These are phyloP conservation scores for Phyllotreta striolata DNA, from an alignment of 2,888 invertebrate species.

Conservation along the genomic window DNA sequence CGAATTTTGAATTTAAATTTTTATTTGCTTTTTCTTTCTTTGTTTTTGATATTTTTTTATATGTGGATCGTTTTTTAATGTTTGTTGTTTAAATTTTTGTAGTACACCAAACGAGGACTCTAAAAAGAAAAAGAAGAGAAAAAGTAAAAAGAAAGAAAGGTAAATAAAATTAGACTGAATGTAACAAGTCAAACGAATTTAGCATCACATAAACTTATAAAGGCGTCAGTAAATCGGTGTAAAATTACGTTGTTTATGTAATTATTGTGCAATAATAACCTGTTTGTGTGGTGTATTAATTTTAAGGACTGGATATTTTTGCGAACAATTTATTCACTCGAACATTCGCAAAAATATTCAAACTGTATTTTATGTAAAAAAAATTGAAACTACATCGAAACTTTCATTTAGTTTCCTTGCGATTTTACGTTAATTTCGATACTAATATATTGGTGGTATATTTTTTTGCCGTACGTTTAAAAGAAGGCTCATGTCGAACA, in stretches of 20 bases:
- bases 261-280: neutral
- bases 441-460: conserved; percentile 60
- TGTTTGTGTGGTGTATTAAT: conserved; percentile 29
- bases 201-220: conserved; percentile 28
- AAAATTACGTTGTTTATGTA: neutral
- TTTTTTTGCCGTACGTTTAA: conserved; percentile 60
- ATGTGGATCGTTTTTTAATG: conserved; percentile 13
- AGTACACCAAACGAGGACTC: conserved; percentile 77
- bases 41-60: too few relatives aligned
- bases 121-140: conserved; percentile 85
- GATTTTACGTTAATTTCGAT: conserved; percentile 35
- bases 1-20: neutral
- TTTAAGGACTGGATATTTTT: conserved; percentile 14
- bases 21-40: too few relatives aligned
- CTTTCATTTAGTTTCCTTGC: conserved; percentile 29
- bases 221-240: neutral
- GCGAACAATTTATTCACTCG: conserved; percentile 1
- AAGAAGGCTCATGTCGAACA: conserved; percentile 55
- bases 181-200: conserved; percentile 22
- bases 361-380: neutral
- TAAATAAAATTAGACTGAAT: conserved; percentile 59
- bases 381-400: neutral
- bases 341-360: conserved; percentile 14
- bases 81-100: conserved; percentile 12
- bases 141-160: conserved; percentile 79